Evolutionary conservation across 1,140 invertebrate species (phyloP), one percentile per base, ranked within the genome.

Genomic region (Lineus longissimus): DNA sequence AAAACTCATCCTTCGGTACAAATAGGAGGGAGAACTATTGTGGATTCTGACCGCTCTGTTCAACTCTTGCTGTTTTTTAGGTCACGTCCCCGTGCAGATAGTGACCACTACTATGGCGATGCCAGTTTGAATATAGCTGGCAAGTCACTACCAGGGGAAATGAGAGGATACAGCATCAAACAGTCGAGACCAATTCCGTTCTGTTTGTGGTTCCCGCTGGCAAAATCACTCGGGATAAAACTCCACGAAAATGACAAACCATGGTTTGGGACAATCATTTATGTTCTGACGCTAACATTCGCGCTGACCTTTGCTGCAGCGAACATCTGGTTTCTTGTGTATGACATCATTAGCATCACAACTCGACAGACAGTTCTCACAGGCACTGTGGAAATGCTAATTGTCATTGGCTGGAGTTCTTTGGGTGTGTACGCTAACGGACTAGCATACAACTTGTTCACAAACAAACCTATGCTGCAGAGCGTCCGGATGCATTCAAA

Each of bases 401-500:
- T 82, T 7, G 77, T 76, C 0, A 68, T 78, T 30, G 66, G 65
- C 30, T 83, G 79, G 78, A 65, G 77, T 22, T 64, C 71, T 15
- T 45, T 80, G 43, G 77, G 77, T 1, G 68, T 81, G 19, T 81
- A 81, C 58, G 76, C 78, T 0, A 74, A 79, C 57, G 66, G 66
- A 57, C 65, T 80, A 6, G 73, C 77, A 6, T 70, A 59, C 2
- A 69, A 68, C 51, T 66, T 81, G 25, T 78, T 83, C 63, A 72
- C 70, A 23, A 78, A 80, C 63, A 73, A 70, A 40, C 74, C 74
- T 57, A 81, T 83, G 73, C 67, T 76, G 1, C 75, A 76, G 58
- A 80, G 79, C 67, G 73, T 83, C 9, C 64, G 80, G 6, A 71
- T 81, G 59, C 82, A 83, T 66, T 76, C 81, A 13, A 74, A 77